A percentile compares a stretch with the other conserved stretches of the same genome.
Conservation (phyloP, 1,140 invertebrate genomes). For the Saccostrea cuccullata region DNA sequence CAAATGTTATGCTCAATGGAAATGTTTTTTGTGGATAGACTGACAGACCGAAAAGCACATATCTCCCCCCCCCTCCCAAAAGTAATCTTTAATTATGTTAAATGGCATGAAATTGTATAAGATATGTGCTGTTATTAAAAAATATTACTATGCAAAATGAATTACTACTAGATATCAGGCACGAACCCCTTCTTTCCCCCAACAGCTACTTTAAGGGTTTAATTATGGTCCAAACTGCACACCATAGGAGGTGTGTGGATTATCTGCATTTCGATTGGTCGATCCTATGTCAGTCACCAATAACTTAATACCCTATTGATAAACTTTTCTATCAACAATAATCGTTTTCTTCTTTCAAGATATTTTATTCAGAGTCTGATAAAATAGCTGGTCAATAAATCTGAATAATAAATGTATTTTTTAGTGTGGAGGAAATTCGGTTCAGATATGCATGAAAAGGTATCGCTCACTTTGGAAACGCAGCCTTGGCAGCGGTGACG, state of each 20-base stretch:
- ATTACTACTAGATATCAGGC: too few species aligned
- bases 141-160: too few species aligned
- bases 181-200: too few species aligned
- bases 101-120: too few species aligned
- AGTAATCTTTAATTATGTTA: not conserved
- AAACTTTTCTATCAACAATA: not conserved
- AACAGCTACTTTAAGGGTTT: too few species aligned
- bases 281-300: not conserved
- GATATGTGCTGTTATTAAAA: too few species aligned
- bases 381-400: too few species aligned
- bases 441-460: not conserved
- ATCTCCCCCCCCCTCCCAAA: not conserved
- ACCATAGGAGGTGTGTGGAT: not conserved
- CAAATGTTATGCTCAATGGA: too few species aligned
- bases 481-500: conserved; percentile 76
- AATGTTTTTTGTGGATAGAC: too few species aligned
- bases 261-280: not conserved
- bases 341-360: too few species aligned
- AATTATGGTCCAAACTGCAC: not conserved
- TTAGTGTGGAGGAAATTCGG: not conserved
- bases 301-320: not conserved
- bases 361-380: not conserved
- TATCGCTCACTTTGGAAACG: conserved; percentile 67
- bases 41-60: too few species aligned
- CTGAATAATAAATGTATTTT: not conserved